Percentiles rank a stretch among this genome's conserved stretches.
Conservation (phyloP, 2,797 vertebrate species). For the Heteromormyrus szaboi region DNA sequence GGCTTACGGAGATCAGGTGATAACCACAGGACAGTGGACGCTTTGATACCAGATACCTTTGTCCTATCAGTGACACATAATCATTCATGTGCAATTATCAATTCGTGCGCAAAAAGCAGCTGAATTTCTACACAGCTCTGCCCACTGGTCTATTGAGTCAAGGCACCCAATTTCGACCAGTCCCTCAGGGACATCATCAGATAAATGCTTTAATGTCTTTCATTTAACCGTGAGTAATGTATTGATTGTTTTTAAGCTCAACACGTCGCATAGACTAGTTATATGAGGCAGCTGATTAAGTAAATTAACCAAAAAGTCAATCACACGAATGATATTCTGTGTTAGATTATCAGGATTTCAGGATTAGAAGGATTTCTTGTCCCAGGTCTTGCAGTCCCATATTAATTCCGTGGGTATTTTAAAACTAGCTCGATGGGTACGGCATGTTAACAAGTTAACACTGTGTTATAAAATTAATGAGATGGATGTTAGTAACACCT, state of each 20-base stretch:
- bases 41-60: background rate
- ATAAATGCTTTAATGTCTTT: background rate
- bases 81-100: slow-evolving; percentile 4
- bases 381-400: background rate
- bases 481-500: slow-evolving; percentile 4
- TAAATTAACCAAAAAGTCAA: background rate
- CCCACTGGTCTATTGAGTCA: background rate
- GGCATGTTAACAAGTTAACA: background rate
- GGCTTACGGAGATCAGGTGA: background rate
- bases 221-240: background rate
- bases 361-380: background rate
- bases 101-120: background rate
- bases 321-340: background rate
- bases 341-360: no score
- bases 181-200: background rate
- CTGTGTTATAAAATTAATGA: slow-evolving; percentile 1
- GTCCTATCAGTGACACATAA: slow-evolving; percentile 6
- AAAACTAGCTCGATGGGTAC: background rate
- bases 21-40: background rate
- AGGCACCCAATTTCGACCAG: background rate
- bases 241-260: background rate
- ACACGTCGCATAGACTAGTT: background rate
- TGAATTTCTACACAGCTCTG: background rate
- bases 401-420: background rate
- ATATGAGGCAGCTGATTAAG: background rate